phyloP scores from a whole-genome alignment of 2,797 vertebrate species.

The Acrossocheilus wenchowensis region DNA sequence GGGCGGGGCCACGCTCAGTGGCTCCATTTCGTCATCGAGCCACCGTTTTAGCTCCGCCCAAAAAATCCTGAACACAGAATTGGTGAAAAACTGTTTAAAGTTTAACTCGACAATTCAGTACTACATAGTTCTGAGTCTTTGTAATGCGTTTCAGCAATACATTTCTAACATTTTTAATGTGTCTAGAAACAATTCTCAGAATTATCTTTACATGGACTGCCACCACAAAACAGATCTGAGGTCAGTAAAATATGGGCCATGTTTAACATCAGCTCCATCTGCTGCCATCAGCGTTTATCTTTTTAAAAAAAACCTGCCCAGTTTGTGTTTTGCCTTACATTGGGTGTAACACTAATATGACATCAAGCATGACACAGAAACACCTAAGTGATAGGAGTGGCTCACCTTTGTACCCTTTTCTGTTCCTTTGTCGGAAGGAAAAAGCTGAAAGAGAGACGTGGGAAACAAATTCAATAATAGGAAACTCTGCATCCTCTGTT shows the following conservation, averaged over 20 bases:
- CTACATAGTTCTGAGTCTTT: too few relatives aligned
- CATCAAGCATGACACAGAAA: conserved; percentile 27
- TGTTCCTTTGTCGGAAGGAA: conserved; percentile 92
- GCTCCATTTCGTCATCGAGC: too few relatives aligned
- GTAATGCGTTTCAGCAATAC: too few relatives aligned
- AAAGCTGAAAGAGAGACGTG: conserved; percentile 82
- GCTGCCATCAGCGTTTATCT: conserved; percentile 1
- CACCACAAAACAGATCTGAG: background rate
- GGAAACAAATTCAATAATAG: conserved; percentile 65
- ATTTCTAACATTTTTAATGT: too few relatives aligned
- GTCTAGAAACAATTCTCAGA: too few relatives aligned
- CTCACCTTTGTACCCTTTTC: conserved; percentile 96
- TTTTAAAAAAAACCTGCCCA: background rate
- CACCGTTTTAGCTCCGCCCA: too few relatives aligned
- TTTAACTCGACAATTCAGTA: too few relatives aligned
- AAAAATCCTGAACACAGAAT: too few relatives aligned
- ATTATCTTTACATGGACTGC: too few relatives aligned
- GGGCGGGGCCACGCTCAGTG: too few relatives aligned
- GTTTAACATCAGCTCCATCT: conserved; percentile 14
- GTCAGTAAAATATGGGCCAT: conserved; percentile 23
- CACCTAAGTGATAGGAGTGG: background rate
- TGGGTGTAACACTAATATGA: conserved; percentile 10
- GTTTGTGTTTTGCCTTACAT: conserved; percentile 10
- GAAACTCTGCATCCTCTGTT: conserved; percentile 71
- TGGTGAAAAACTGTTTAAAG: too few relatives aligned